Percentiles rank a stretch among this genome's conserved stretches.
phyloP scores from a whole-genome alignment of 2,797 vertebrate genomes.

The Taeniopygia guttata region DNA sequence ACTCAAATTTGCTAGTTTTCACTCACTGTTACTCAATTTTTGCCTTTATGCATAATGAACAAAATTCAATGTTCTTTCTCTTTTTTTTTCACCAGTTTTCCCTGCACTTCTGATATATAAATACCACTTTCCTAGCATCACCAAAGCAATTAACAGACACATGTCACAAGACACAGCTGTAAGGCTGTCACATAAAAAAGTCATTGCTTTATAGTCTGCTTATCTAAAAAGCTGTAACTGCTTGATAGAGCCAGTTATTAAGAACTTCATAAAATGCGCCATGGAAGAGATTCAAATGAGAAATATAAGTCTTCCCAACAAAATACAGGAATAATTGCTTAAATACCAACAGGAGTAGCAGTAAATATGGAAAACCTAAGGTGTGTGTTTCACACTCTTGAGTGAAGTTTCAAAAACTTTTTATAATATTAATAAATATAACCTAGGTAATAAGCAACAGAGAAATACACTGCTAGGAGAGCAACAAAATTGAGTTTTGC shows the following conservation, averaged over 20 bases:
- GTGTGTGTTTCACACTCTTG: not conserved
- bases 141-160: not conserved
- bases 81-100: not conserved
- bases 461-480: not conserved
- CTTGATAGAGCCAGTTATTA: not conserved
- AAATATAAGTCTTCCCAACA: not conserved
- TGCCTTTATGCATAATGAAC: not conserved
- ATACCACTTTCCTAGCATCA: not conserved
- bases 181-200: not conserved
- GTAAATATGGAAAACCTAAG: not conserved
- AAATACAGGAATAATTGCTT: not conserved
- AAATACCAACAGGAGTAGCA: not conserved
- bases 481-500: not conserved
- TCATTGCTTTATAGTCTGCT: not conserved
- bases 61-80: not conserved
- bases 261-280: not conserved
- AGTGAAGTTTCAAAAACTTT: not conserved
- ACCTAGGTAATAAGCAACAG: not conserved
- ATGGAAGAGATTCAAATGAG: not conserved
- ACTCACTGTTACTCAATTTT: not conserved
- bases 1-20: not conserved
- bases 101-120: not conserved
- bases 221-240: not conserved
- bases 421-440: not conserved
- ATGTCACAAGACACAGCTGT: not conserved